Percentiles rank a stretch among this genome's conserved stretches.
Conservation (phyloP, 2,797 vertebrate genomes). For the Notolepis coatsorum region DNA sequence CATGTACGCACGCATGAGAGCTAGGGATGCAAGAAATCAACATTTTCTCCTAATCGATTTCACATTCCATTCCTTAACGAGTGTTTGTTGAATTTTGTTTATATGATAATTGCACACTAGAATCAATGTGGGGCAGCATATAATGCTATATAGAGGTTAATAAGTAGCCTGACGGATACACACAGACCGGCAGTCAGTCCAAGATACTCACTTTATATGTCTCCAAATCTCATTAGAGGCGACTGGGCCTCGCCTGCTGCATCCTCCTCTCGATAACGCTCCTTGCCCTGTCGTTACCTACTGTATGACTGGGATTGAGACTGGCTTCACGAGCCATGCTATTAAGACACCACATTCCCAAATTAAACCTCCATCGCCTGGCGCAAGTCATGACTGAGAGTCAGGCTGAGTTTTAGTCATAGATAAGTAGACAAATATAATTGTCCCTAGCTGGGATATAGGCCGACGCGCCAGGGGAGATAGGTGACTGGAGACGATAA, state of each 20-base stretch:
- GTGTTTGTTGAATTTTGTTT: too few species aligned
- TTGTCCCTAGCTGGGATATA: neutral
- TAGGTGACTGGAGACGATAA: slow-evolving; percentile 5
- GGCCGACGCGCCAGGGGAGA: neutral
- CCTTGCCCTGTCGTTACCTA: neutral
- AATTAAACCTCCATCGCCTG: neutral
- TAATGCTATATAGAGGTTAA: too few species aligned
- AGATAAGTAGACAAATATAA: neutral
- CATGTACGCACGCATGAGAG: neutral
- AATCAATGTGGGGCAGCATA: too few species aligned
- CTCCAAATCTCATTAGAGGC: neutral
- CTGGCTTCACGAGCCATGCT: neutral
- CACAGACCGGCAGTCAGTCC: too few species aligned
- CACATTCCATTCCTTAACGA: too few species aligned
- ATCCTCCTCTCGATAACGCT: neutral
- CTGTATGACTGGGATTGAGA: neutral
- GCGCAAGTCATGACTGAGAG: neutral
- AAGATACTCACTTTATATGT: neutral
- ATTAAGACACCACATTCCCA: neutral
- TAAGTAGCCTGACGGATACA: too few species aligned
- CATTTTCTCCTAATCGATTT: too few species aligned
- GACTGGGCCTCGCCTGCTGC: neutral
- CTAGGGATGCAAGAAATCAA: too few species aligned
- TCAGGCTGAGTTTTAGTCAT: neutral
- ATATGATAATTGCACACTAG: too few species aligned